These are phyloP conservation scores for Rhinophrynus dorsalis DNA, from an alignment of 2,797 vertebrate species.

Conservation along the genomic window DNA sequence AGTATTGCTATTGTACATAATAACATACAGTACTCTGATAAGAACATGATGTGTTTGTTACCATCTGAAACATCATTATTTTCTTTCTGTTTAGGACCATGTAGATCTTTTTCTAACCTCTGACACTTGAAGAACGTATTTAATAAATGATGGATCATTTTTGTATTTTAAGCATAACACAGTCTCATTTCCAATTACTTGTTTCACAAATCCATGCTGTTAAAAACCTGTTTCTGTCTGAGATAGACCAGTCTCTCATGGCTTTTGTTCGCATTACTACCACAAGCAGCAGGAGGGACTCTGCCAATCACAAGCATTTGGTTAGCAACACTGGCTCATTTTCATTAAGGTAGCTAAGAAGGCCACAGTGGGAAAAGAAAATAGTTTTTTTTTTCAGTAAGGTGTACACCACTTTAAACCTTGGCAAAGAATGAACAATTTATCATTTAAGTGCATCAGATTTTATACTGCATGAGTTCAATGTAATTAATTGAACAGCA, in stretches of 20 bases:
- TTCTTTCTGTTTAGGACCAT: background rate
- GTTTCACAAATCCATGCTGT: constrained; percentile 67
- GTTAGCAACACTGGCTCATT: constrained; percentile 54
- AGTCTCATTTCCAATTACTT: constrained; percentile 62
- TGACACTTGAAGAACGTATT: constrained; percentile 43
- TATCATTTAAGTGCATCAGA: constrained; percentile 52
- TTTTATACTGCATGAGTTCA: constrained; percentile 46
- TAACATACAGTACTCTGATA: too few species aligned
- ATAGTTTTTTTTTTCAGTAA: constrained; percentile 4
- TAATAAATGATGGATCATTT: constrained; percentile 67
- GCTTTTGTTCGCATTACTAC: constrained; percentile 58
- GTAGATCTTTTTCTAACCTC: background rate
- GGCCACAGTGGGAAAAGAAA: constrained; percentile 28
- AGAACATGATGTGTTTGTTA: too few species aligned
- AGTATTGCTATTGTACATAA: too few species aligned
- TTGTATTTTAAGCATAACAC: constrained; percentile 62
- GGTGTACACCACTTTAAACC: constrained; percentile 41
- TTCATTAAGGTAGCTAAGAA: constrained; percentile 57
- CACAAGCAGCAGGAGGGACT: constrained; percentile 56
- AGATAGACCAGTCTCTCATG: constrained; percentile 54
- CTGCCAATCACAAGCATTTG: constrained; percentile 54
- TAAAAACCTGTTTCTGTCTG: constrained; percentile 66
- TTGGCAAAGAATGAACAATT: constrained; percentile 41
- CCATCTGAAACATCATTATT: background rate
- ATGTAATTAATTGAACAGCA: constrained; percentile 52